Base-by-base conservation (phyloP, 2,113 vertebrate species). In the Sturnus vulgaris region DNA sequence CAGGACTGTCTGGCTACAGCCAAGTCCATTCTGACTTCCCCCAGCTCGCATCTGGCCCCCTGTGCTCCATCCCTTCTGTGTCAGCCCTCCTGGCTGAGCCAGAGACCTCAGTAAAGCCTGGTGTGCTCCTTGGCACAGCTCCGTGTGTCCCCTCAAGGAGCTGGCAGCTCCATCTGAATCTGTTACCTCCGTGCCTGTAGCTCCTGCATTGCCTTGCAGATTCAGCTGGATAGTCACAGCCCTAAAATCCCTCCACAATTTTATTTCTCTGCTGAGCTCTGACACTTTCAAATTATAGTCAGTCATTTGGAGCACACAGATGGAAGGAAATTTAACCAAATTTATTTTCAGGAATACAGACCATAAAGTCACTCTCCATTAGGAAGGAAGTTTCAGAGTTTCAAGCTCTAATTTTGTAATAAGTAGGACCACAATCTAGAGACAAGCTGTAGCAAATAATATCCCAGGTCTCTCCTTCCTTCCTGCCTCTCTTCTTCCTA, bases 231-330 rank as follows among this genome's bases (percentile, higher is more conserved):
- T 11, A 1, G 31, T 69, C 61, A 28, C 0, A 0, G 61, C n/a
- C 7, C n/a, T 87, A 56, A 87, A 70, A 85, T 52, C 47, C 69
- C 40, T 80, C 42, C 10, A 12, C 39, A 65, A 6, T 80, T 91
- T 78, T 84, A 73, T 68, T 94, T 88, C 64, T 92, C 73, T 80
- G 24, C 37, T 73, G 53, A 81, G 77, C 56, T 86, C 52, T 80
- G 63, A 91, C 39, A 39, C n/a, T 90, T 95, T 76, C 69, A 86
- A 92, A 95, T 95, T 81, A 90, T 28, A 85, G 30, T n/a, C 57
- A 64, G n/a, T 40, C 70, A 66, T 94, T 86, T 81, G 56, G 65
- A 95, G 66, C 52, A 44, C 52, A 87, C 90, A 95, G 89, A 86
- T 86, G 93, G 79, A 94, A 63, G 49, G 56, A 90, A 89, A 83